Percentiles rank a stretch among this genome's conserved stretches.
Conservation (phyloP, 2,888 invertebrate species). For the Phyto melanocephala region DNA sequence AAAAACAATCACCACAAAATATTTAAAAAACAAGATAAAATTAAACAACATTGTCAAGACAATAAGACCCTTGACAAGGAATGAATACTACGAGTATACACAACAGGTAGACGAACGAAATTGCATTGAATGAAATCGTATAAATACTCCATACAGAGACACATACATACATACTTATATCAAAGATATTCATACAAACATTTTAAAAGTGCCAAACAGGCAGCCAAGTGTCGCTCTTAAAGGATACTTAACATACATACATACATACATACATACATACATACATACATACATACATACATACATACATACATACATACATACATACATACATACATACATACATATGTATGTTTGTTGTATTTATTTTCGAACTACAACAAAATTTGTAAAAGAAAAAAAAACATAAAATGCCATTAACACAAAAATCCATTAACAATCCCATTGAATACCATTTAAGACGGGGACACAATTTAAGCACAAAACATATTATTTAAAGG, state of each 20-base stretch:
- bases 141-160: constrained; percentile 16
- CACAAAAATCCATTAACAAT: constrained; percentile 63
- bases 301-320: too few relatives aligned
- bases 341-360: background rate
- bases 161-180: too few relatives aligned
- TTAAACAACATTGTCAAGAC: constrained; percentile 40
- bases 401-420: constrained; percentile 60
- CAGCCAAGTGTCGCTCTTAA: constrained; percentile 48
- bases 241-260: constrained; percentile 42
- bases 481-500: background rate
- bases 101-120: constrained; percentile 32
- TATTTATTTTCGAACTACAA: background rate
- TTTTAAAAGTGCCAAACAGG: constrained; percentile 33
- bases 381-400: constrained; percentile 20
- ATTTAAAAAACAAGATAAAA: constrained; percentile 51
- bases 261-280: too few relatives aligned
- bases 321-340: too few relatives aligned
- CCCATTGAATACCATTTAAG: constrained; percentile 37
- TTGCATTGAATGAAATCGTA: constrained; percentile 49
- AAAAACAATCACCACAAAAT: constrained; percentile 42
- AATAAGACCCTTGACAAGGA: constrained; percentile 29
- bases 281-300: too few relatives aligned
- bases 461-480: constrained; percentile 15
- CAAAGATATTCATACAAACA: background rate
- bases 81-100: background rate